Conservation (phyloP, 2,113 vertebrate genomes). For the Anthoscopus minutus region DNA sequence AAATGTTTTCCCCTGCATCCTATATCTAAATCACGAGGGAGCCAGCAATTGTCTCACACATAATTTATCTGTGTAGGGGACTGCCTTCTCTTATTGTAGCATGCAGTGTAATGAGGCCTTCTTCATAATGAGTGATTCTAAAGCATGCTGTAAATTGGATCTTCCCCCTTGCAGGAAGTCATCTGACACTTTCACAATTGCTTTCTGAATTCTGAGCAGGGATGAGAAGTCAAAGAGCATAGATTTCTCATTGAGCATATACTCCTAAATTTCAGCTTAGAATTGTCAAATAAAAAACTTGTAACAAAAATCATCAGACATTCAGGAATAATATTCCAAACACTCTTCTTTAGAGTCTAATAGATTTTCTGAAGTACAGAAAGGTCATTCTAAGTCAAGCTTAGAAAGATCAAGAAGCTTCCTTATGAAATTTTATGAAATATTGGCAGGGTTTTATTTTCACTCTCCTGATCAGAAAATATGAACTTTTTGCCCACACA, state of each 20-base stretch:
- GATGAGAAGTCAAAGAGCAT: neutral
- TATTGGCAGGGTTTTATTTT: neutral
- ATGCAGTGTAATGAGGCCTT: neutral
- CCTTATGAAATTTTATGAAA: neutral
- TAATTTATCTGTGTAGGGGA: neutral
- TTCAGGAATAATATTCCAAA: neutral
- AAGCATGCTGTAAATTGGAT: neutral
- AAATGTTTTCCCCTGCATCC: neutral
- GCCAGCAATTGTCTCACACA: rapidly evolving
- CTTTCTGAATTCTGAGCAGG: neutral
- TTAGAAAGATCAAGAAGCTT: neutral
- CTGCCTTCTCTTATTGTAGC: neutral
- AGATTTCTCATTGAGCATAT: neutral
- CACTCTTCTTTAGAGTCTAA: neutral
- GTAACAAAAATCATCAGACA: neutral
- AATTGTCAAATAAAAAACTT: neutral
- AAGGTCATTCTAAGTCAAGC: neutral
- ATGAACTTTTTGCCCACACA: neutral
- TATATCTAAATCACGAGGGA: rapidly evolving
- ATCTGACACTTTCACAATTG: neutral
- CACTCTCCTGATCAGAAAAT: neutral
- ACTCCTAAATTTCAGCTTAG: neutral
- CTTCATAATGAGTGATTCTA: neutral
- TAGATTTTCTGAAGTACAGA: neutral
- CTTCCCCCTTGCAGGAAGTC: neutral